Evolutionary conservation across 2,797 vertebrate species (phyloP).

Genomic region (Bradypus variegatus): DNA sequence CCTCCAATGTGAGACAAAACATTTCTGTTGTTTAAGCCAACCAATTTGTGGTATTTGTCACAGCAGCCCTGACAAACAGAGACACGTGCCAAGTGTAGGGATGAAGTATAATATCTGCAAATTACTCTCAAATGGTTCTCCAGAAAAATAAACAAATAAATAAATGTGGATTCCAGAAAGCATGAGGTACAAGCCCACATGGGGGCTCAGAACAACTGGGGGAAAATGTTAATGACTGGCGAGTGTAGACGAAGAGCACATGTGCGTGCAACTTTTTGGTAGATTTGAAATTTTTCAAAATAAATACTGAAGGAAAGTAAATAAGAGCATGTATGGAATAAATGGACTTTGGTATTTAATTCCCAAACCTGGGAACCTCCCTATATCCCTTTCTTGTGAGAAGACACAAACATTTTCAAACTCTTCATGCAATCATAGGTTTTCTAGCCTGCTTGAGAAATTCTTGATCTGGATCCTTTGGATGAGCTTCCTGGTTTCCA

Average conservation of each 20-base stretch:
- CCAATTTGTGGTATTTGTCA: too few species aligned
- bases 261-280: neutral
- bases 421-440: neutral
- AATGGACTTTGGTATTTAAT: neutral
- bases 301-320: conserved; percentile 22
- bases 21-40: too few species aligned
- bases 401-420: neutral
- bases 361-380: neutral
- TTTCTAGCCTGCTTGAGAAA: neutral
- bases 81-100: neutral
- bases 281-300: conserved; percentile 24
- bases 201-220: neutral
- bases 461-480: neutral
- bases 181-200: too few species aligned
- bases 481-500: neutral
- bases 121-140: neutral
- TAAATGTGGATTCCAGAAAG: neutral
- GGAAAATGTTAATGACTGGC: neutral
- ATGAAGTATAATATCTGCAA: neutral
- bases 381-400: neutral
- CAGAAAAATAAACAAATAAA: neutral
- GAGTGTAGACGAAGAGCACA: neutral
- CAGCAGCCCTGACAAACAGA: too few species aligned
- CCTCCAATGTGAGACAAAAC: too few species aligned
- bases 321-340: neutral